phyloP scores from a whole-genome alignment of 2,888 invertebrate species.

The Xestoiulus laeticollis region DNA sequence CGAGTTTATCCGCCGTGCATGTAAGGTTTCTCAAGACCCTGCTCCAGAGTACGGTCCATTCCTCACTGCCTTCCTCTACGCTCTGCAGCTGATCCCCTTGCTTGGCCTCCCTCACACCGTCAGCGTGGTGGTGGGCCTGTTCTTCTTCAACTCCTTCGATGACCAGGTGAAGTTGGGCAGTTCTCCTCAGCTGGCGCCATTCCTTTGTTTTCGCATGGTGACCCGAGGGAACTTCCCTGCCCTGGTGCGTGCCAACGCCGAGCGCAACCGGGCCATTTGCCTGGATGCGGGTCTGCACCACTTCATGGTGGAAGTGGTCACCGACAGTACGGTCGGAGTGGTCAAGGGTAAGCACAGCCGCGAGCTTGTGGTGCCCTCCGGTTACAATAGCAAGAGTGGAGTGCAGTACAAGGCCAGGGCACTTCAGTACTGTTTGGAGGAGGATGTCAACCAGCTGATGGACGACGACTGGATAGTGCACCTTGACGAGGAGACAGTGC shows the following conservation, averaged over 20 bases:
- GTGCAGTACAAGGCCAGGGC: constrained; percentile 95
- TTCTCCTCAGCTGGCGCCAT: constrained; percentile 89
- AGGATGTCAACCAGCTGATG: constrained; percentile 81
- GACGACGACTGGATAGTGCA: constrained; percentile 98
- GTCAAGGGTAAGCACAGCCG: constrained; percentile 77
- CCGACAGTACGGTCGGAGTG: constrained; percentile 80
- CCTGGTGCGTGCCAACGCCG: constrained; percentile 85
- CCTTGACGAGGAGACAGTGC: constrained; percentile 93
- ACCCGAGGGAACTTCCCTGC: constrained; percentile 94
- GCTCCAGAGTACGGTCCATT: constrained; percentile 82
- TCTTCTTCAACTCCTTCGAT: constrained; percentile 92
- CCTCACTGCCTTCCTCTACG: constrained; percentile 78
- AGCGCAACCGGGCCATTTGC: constrained; percentile 86
- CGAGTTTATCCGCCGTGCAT: not conserved
- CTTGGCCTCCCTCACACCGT: constrained; percentile 86
- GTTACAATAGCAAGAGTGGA: constrained; percentile 87
- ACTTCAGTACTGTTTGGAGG: constrained; percentile 93
- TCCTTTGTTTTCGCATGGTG: constrained; percentile 92
- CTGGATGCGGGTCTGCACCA: constrained; percentile 91
- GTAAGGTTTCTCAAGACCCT: constrained; percentile 79
- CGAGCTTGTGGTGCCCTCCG: constrained; percentile 82
- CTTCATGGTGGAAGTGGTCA: constrained; percentile 95
- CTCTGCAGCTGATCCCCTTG: constrained; percentile 80
- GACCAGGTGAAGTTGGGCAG: constrained; percentile 89
- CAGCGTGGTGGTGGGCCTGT: constrained; percentile 86